phyloP scores from a whole-genome alignment of 2,113 vertebrate species.

The Sisor rabdophorus region DNA sequence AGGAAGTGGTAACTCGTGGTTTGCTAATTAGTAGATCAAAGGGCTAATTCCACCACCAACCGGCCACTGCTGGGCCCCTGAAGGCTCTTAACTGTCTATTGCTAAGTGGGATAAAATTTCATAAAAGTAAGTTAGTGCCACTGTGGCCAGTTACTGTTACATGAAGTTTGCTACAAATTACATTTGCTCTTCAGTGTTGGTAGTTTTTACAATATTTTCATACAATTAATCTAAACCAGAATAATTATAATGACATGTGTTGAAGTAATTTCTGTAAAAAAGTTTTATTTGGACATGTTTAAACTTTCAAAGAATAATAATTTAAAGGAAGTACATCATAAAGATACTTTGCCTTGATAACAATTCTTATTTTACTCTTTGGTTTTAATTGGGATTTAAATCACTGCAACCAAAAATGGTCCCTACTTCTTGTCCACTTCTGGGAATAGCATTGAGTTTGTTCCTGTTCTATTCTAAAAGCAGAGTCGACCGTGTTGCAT shows the following conservation, averaged over 20 bases:
- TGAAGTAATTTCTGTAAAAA: background rate
- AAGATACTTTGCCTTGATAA: background rate
- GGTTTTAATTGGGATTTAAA: background rate
- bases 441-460: constrained; percentile 13
- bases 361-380: background rate
- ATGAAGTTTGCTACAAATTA: background rate
- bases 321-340: background rate
- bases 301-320: background rate
- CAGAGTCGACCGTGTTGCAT: constrained; percentile 16
- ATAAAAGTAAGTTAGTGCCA: too few relatives aligned
- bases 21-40: too few relatives aligned
- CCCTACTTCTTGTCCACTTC: background rate
- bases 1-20: too few relatives aligned
- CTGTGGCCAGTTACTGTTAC: too few relatives aligned
- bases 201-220: background rate
- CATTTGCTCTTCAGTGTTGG: background rate
- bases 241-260: background rate
- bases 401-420: background rate
- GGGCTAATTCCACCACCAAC: too few relatives aligned
- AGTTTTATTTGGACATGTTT: background rate
- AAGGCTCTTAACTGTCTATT: too few relatives aligned
- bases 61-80: too few relatives aligned
- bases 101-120: too few relatives aligned
- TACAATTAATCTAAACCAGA: background rate
- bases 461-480: constrained; percentile 21